These are phyloP conservation scores for Psittacula echo DNA, from an alignment of 2,797 vertebrate genomes.

Conservation along the genomic window DNA sequence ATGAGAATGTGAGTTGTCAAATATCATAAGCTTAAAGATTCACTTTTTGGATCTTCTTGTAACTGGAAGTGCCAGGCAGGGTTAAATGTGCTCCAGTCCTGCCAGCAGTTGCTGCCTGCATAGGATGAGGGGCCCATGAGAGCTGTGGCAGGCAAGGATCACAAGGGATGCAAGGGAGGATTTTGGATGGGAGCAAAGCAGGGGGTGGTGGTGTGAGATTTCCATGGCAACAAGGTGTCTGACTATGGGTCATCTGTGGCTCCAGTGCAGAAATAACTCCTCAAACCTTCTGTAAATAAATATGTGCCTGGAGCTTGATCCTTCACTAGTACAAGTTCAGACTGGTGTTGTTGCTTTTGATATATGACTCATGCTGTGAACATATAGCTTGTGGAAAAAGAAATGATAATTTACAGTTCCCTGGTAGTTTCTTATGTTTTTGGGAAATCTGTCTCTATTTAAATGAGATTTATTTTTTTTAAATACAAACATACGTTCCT, in stretches of 20 bases:
- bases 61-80: background rate
- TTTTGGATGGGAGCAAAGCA: background rate
- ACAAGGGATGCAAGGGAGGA: background rate
- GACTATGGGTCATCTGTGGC: background rate
- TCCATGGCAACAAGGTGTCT: constrained; percentile 52
- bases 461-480: background rate
- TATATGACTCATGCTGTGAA: constrained; percentile 33
- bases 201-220: background rate
- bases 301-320: constrained; percentile 15
- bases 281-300: constrained; percentile 23
- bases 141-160: background rate
- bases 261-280: constrained; percentile 45
- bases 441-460: background rate
- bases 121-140: background rate
- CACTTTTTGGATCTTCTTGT: background rate
- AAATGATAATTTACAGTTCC: background rate
- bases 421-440: background rate
- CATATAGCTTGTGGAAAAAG: background rate
- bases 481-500: background rate
- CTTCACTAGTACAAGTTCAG: background rate
- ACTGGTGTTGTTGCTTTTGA: constrained; percentile 2
- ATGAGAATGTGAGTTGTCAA: background rate
- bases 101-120: background rate
- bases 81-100: background rate
- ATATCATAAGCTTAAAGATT: background rate